Base-by-base conservation (phyloP, 2,888 invertebrate species). In the Malacosoma neustria region DNA sequence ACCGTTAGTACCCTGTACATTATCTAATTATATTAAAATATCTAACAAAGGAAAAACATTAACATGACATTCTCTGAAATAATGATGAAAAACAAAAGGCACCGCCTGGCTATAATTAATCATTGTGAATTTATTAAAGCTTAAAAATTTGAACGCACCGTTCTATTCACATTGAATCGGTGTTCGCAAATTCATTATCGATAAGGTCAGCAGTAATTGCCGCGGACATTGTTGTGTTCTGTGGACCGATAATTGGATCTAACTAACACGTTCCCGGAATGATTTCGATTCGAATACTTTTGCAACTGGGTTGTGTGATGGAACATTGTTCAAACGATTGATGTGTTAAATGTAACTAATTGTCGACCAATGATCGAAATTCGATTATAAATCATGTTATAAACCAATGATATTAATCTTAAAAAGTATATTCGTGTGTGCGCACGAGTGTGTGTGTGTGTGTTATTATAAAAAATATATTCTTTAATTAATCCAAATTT, bases 231-330 rank as follows among this genome's bases (percentile, higher is more conserved):
- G 40, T 11, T 34, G 42, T 41, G 37, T 32, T 14, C 35, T 15
- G 29, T 35, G 35, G 34, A 39, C 39, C 45, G 37, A 41, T 49
- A 37, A 34, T 12, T 4, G 12, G 11, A 6, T 12, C 22, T 22
- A 22, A 22, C 22, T 22, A 22, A 22, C 22, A 22, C 22, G 9
- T 22, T 22, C 39, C 41, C 11, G 43, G 43, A 42, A 39, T 44
- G 44, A 45, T 52, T 38, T 42, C 48, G 56, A 61, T 51, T 51
- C 49, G 48, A 40, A 56, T 61, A 61, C 45, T 62, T 60, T 49
- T 46, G 47, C 57, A 64, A 65, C 62, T 64, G 53, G 58, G 57
- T 55, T 57, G 54, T 41, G 48, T 49, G 32, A 37, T 29, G 13
- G 32, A 32, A 29, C 32, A 32, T n/a, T n/a, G n/a, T n/a, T n/a